A percentile compares a stretch with the other conserved stretches of the same genome.
Conservation (phyloP, 2,888 invertebrate species). For the Troides oblongomaculatus region DNA sequence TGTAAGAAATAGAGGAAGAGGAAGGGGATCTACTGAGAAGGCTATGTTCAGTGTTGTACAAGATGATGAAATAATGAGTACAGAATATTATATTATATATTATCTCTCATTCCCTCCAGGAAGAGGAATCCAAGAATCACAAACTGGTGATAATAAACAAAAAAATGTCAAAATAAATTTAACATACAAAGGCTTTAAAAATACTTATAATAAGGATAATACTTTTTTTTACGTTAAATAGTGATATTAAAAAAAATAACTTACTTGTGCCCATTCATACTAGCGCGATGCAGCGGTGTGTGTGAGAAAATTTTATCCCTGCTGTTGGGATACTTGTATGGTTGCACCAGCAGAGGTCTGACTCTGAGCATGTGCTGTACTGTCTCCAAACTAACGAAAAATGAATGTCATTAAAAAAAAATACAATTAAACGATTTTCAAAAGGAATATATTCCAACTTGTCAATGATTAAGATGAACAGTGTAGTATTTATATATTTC, state of each 20-base stretch:
- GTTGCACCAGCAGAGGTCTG: slow-evolving; percentile 90
- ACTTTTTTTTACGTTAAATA: neutral
- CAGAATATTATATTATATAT: too few relatives aligned
- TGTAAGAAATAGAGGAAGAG: too few relatives aligned
- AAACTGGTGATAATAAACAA: too few relatives aligned
- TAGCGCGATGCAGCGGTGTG: slow-evolving; percentile 95
- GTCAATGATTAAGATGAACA: too few relatives aligned
- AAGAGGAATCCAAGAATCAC: too few relatives aligned
- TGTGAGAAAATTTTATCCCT: slow-evolving; percentile 82
- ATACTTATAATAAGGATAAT: too few relatives aligned
- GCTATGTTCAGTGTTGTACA: too few relatives aligned
- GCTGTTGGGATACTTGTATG: slow-evolving; percentile 74
- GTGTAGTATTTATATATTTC: neutral
- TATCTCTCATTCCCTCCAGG: too few relatives aligned
- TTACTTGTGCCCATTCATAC: slow-evolving; percentile 94
- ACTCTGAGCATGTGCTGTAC: slow-evolving; percentile 92
- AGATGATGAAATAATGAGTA: too few relatives aligned
- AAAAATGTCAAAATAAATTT: too few relatives aligned
- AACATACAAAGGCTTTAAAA: too few relatives aligned
- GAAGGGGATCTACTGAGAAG: too few relatives aligned
- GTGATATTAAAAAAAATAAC: slow-evolving; percentile 44
- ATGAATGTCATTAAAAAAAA: neutral
- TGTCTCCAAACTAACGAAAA: slow-evolving; percentile 84
- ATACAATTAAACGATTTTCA: neutral
- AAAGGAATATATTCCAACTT: neutral